Conservation (phyloP, 2,113 vertebrate genomes). For the Ceuthmochares aereus region DNA sequence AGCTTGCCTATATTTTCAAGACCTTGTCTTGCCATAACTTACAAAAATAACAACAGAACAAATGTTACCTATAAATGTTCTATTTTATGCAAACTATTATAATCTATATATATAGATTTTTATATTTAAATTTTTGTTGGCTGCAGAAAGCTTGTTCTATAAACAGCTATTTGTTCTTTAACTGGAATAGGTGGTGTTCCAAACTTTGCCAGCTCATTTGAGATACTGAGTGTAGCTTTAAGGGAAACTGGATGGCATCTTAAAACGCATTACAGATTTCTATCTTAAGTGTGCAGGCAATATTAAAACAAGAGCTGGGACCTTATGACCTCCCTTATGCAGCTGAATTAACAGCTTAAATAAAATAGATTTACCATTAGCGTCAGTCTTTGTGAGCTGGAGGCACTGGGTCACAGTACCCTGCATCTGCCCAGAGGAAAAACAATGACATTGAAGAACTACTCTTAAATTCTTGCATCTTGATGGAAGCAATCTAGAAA, state of each 20-base stretch:
- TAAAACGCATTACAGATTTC: neutral
- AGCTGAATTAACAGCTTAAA: constrained; percentile 1
- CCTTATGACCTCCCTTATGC: neutral
- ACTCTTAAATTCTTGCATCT: neutral
- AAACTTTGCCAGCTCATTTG: neutral
- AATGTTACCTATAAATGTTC: neutral
- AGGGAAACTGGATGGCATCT: neutral
- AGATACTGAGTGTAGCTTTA: neutral
- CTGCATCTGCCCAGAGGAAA: neutral
- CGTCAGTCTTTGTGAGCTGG: neutral
- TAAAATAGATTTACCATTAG: neutral
- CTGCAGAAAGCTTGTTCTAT: neutral
- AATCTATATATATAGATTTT: neutral
- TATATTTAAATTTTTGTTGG: neutral
- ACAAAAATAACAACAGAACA: neutral
- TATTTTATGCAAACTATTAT: neutral
- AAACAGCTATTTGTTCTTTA: neutral
- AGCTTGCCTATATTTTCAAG: neutral
- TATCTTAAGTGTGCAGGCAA: neutral
- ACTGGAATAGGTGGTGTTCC: neutral
- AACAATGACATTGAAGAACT: neutral
- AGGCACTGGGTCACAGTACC: neutral
- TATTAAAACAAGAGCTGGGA: neutral
- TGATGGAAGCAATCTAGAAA: neutral
- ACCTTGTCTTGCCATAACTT: neutral